Evolutionary conservation across 1,140 invertebrate genomes (phyloP).

Genomic region (Drosophila azteca): DNA sequence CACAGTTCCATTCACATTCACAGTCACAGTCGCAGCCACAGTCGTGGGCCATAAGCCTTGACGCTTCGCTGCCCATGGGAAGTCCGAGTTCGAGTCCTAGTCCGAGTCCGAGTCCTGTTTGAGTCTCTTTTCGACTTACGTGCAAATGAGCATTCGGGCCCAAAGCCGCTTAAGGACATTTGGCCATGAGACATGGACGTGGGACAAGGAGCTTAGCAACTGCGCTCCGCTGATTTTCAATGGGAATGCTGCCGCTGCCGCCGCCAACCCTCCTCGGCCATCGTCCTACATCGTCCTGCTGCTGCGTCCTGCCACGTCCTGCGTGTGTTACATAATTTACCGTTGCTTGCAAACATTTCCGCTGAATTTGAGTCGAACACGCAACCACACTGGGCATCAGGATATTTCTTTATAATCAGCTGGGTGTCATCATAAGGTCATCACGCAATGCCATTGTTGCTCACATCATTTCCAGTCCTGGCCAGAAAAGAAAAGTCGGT

Average conservation of each 20-base stretch:
- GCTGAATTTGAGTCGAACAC: constrained; percentile 73
- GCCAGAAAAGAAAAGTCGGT: constrained; percentile 33
- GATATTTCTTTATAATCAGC: constrained; percentile 79
- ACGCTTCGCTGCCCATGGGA: constrained; percentile 60
- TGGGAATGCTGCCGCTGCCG: constrained; percentile 19
- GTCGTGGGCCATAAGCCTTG: constrained; percentile 60
- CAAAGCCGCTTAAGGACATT: constrained; percentile 74
- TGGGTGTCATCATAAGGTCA: constrained; percentile 83
- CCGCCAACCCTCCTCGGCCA: not conserved
- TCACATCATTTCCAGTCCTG: constrained; percentile 43
- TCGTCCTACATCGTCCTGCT: too few relatives aligned
- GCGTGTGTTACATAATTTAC: constrained; percentile 78
- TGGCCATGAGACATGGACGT: constrained; percentile 41
- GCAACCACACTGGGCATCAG: constrained; percentile 32
- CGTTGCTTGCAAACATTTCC: constrained; percentile 78
- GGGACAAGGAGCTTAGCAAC: constrained; percentile 64
- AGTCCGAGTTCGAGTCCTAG: constrained; percentile 2
- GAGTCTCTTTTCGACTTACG: constrained; percentile 44
- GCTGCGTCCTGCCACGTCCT: not conserved
- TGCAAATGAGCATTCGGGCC: constrained; percentile 69
- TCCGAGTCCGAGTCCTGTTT: constrained; percentile 26
- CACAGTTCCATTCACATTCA: not conserved
- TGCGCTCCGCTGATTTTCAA: constrained; percentile 78
- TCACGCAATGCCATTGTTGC: constrained; percentile 61
- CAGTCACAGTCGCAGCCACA: constrained; percentile 2